Evolutionary conservation across 2,888 invertebrate genomes (phyloP), one percentile per base, ranked within the genome.

Genomic region (Panorpa germanica): DNA sequence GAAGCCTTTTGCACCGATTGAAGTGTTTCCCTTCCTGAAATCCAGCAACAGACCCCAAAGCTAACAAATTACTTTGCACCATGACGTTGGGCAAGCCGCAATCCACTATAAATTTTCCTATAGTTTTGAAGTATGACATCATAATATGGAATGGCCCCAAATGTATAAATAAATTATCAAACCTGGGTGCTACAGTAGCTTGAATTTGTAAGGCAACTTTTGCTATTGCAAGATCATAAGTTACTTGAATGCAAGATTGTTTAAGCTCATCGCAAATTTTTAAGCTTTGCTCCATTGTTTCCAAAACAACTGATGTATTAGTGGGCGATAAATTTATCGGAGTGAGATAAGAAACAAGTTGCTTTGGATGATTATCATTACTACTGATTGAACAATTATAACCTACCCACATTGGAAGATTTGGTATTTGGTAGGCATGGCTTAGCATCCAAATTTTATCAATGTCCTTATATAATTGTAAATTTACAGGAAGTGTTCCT

Each of bases 301-400:
- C 41, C 9, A 37, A 12, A 16, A 47, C 42, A 11, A 44, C 37
- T 4, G 40, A 22, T 28, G 22, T 37, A 35, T 33, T 37, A 9
- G 42, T 45, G 12, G 42, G 42, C n/a, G 41, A 44, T 23, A 5
- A 16, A 38, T 46, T 45, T 7, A 43, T 43, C 5, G 43, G 40
- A 17, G 42, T 38, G 3, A 45, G 27, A 32, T 45, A 45, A 8
- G 35, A 36, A 26, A 45, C 34, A 21, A 26, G 29, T 38, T 42
- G 33, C 25, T 29, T 33, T 5, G 2, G 9, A 14, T 16, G 15
- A 16, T 9, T 14, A 29, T 33, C 24, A 23, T 33, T 9, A 33
- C n/a, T 35, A 4, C 35, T 25, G 32, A 43, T 42, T 32, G 36
- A 38, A 34, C 40, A 42, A 22, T 45, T 28, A 40, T 34, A 47